Evolutionary conservation across 2,797 vertebrate species (phyloP).

Genomic region (Tapirus indicus): DNA sequence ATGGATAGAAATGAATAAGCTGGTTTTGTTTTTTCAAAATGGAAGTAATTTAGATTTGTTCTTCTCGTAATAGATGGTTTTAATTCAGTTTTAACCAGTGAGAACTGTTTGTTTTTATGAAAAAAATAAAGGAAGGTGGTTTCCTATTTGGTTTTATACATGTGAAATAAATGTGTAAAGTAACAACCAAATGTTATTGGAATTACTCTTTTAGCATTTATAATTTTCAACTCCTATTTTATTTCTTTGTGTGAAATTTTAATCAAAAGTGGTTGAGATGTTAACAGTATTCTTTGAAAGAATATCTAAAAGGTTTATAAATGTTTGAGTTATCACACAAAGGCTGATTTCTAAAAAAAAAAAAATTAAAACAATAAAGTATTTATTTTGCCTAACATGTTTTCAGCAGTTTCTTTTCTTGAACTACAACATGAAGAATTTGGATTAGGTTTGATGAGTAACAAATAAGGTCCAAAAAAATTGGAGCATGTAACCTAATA

Average conservation of each 20-base stretch:
- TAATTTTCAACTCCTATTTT: slow-evolving; percentile 82
- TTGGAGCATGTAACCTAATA: neutral
- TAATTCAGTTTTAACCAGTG: slow-evolving; percentile 81
- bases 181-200: slow-evolving; percentile 80
- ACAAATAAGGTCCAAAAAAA: neutral
- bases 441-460: slow-evolving; percentile 38
- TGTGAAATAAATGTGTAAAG: slow-evolving; percentile 84
- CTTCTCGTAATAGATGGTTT: slow-evolving; percentile 63
- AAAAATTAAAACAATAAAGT: slow-evolving; percentile 96
- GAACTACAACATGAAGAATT: slow-evolving; percentile 53
- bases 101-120: slow-evolving; percentile 71
- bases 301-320: slow-evolving; percentile 86
- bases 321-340: slow-evolving; percentile 91
- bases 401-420: slow-evolving; percentile 75
- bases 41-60: slow-evolving; percentile 79
- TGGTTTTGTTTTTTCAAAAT: slow-evolving; percentile 76
- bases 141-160: slow-evolving; percentile 74
- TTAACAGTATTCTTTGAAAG: slow-evolving; percentile 86
- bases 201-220: slow-evolving; percentile 80
- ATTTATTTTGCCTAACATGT: slow-evolving; percentile 97
- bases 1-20: slow-evolving; percentile 81
- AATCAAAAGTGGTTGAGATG: slow-evolving; percentile 86
- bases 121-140: slow-evolving; percentile 70
- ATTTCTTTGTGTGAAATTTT: slow-evolving; percentile 84
- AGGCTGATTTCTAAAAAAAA: slow-evolving; percentile 91